Base-by-base conservation (phyloP, 2,888 invertebrate genomes). In the Drosophila vallismaia region DNA sequence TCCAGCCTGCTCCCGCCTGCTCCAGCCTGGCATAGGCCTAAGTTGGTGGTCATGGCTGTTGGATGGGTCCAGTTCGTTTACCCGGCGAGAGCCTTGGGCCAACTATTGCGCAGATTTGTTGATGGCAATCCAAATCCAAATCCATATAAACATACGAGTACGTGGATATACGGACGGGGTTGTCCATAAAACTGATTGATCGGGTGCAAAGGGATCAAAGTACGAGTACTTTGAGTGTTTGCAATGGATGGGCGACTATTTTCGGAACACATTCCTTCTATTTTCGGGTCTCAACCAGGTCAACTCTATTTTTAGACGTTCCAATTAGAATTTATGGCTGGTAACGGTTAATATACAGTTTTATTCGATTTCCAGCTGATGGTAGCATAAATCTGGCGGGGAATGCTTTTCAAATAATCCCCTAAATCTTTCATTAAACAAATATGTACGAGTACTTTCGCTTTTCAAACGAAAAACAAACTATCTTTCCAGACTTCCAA, bases 1-100 rank as follows among this genome's bases (percentile, higher is more conserved):
- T 5, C 28, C 1, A 6, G 28, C 4, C 28, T 28, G 28, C n/a
- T n/a, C n/a, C n/a, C n/a, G 26, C 2, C 26, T 26, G 26, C 3
- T 26, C 26, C 4, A 26, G 40, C 5, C n/a, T n/a, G 59, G 29
- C 68, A 60, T 51, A 60, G 62, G 57, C 56, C 66, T 66, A 53
- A 74, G 50, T 82, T 73, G 51, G 62, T 79, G 79, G 75, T 79
- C 83, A 79, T 64, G 79, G 71, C 62, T 68, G 46, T 12, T 31
- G 10, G 55, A 5, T 38, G 29, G 54, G 56, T 29, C 63, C 67
- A 86, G 86, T 86, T 81, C 86, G 67, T 77, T 82, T 79, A 86
- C 83, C 86, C 52, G 63, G 40, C 38, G 48, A 51, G 40, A 50
- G 56, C 71, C 71, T 60, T 72, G 46, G 51, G 38, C 29, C 12